Evolutionary conservation across 2,113 vertebrate genomes (phyloP).

Genomic region (Sorex fumeus): DNA sequence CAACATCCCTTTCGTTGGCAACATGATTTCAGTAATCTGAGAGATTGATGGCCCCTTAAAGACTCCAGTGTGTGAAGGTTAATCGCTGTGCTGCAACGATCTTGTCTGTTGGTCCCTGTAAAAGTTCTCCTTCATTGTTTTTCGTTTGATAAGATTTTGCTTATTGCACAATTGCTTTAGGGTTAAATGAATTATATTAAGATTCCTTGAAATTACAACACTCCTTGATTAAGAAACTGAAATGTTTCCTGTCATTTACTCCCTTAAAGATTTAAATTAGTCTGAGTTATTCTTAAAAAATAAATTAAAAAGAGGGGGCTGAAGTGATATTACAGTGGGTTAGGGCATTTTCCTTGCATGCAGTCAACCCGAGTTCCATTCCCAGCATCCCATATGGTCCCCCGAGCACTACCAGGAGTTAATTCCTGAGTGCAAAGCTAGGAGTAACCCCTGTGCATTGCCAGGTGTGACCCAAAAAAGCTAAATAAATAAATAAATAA

Average conservation of each 20-base stretch:
- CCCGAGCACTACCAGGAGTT: too few relatives aligned
- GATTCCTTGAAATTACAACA: slow-evolving; percentile 87
- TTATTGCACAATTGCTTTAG: slow-evolving; percentile 87
- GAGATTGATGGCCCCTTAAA: slow-evolving; percentile 79
- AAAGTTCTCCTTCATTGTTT: slow-evolving; percentile 78
- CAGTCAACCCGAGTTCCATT: too few relatives aligned
- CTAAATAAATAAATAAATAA: too few relatives aligned
- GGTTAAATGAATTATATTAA: slow-evolving; percentile 84
- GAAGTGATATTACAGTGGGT: too few relatives aligned
- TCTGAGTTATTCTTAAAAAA: slow-evolving; percentile 57
- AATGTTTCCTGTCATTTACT: slow-evolving; percentile 78
- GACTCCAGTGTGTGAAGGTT: slow-evolving; percentile 82
- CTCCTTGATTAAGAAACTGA: slow-evolving; percentile 80
- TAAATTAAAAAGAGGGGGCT: too few relatives aligned
- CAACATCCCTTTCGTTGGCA: slow-evolving; percentile 89
- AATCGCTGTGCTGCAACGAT: slow-evolving; percentile 81
- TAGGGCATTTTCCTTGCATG: too few relatives aligned
- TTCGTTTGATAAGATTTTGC: slow-evolving; percentile 81
- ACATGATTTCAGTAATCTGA: slow-evolving; percentile 82
- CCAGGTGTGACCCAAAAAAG: too few relatives aligned
- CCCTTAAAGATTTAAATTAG: slow-evolving; percentile 74
- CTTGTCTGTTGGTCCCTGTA: slow-evolving; percentile 78
- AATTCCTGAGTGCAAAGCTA: too few relatives aligned
- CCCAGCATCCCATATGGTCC: too few relatives aligned
- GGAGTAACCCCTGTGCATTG: too few relatives aligned